A percentile compares a stretch with the other conserved stretches of the same genome.
Evolutionary conservation across 2,797 vertebrate genomes (phyloP).

Genomic region (Thripadectes ignobilis): DNA sequence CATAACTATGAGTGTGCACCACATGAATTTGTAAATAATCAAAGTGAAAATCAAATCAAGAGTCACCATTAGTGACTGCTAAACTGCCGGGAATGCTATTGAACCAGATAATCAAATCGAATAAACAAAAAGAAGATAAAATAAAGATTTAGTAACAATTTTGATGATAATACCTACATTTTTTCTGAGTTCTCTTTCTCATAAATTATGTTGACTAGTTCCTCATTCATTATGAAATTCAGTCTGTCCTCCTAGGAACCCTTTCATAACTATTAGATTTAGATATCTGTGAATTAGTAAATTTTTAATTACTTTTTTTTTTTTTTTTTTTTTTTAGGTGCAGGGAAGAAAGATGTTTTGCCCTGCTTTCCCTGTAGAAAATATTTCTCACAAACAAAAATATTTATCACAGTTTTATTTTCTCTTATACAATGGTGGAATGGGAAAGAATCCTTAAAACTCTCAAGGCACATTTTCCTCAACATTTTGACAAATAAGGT

Average conservation of each 20-base stretch:
- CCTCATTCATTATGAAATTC: not conserved
- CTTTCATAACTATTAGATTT: not conserved
- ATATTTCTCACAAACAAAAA: not conserved
- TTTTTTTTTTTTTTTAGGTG: not conserved
- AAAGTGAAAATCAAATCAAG: not conserved
- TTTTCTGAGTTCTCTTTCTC: not conserved
- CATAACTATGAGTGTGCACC: accelerated
- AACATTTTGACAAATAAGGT: not conserved
- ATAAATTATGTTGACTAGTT: not conserved
- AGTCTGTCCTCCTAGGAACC: not conserved
- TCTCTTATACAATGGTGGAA: accelerated
- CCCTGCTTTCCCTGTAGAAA: not conserved
- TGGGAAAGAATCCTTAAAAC: not conserved
- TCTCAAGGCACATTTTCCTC: accelerated
- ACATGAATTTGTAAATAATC: not conserved
- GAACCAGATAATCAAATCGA: not conserved
- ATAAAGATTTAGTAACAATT: not conserved
- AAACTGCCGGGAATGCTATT: not conserved
- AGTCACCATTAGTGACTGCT: not conserved
- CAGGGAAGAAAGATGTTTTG: not conserved
- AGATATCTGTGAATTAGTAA: not conserved
- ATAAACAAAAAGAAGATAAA: accelerated
- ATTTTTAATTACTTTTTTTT: too few relatives aligned
- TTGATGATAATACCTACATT: not conserved
- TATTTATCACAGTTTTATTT: not conserved